Percentiles rank a stretch among this genome's conserved stretches.
Evolutionary conservation across 2,797 vertebrate species (phyloP).

Genomic region (Amblyraja radiata): DNA sequence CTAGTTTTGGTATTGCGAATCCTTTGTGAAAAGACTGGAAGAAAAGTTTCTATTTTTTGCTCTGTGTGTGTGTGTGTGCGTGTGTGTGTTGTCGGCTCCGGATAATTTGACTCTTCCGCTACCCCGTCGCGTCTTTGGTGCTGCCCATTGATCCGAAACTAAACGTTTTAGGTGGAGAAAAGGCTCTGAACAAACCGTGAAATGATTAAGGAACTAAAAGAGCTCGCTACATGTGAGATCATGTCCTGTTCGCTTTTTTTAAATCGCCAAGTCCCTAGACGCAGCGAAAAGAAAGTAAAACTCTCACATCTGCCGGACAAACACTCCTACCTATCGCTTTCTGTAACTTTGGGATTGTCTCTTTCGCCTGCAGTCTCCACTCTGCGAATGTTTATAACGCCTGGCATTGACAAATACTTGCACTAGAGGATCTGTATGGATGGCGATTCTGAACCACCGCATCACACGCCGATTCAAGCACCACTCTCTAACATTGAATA

Average conservation of each 20-base stretch:
- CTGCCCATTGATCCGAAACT: conserved; percentile 99
- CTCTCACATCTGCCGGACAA: conserved; percentile 63
- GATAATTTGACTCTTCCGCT: conserved; percentile 97
- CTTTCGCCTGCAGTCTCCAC: not conserved
- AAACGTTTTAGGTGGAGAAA: conserved; percentile 99
- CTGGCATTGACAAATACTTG: not conserved
- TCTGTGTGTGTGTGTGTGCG: conserved; percentile 42
- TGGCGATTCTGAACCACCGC: not conserved
- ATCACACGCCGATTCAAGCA: conserved; percentile 20
- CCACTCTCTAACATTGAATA: conserved; percentile 25
- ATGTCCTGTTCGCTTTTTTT: conserved; percentile 76
- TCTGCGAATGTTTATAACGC: not conserved
- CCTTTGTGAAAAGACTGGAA: conserved; percentile 49
- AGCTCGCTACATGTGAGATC: conserved; percentile 83
- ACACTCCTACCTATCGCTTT: conserved; percentile 51
- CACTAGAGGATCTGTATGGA: not conserved
- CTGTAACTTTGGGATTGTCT: conserved; percentile 49
- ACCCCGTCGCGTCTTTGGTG: conserved; percentile 85
- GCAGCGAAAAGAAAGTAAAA: conserved; percentile 58
- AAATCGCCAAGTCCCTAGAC: conserved; percentile 69
- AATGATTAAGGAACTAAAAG: conserved; percentile 94
- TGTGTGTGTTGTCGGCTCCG: conserved; percentile 33
- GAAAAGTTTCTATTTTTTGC: conserved; percentile 53
- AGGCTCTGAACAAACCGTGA: conserved; percentile 90
- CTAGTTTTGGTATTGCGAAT: conserved; percentile 50